Conservation (phyloP, 2,888 invertebrate genomes). For the Diaphora mendica region DNA sequence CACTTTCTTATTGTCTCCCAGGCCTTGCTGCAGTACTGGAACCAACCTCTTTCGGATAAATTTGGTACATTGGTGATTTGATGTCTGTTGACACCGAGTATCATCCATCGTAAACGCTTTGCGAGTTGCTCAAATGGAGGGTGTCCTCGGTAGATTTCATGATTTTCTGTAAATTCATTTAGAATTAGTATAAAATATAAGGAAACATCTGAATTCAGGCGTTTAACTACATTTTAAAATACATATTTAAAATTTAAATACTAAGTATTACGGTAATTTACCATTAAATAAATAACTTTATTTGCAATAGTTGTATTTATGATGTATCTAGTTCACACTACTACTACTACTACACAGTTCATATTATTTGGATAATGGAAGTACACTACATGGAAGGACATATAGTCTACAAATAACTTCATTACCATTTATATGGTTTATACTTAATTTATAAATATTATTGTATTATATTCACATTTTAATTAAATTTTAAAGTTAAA, state of each 20-base stretch:
- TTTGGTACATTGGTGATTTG: constrained; percentile 89
- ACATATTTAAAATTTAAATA: too few relatives aligned
- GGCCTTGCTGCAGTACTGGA: constrained; percentile 92
- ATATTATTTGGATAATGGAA: too few relatives aligned
- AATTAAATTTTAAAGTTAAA: too few relatives aligned
- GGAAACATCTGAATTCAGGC: not conserved
- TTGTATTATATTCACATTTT: too few relatives aligned
- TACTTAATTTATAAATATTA: too few relatives aligned
- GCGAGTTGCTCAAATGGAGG: constrained; percentile 89
- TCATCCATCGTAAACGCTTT: constrained; percentile 89
- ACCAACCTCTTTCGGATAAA: constrained; percentile 93
- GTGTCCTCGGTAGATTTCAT: constrained; percentile 86
- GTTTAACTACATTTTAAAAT: not conserved
- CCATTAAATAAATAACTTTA: not conserved
- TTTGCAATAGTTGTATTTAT: too few relatives aligned
- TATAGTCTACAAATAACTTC: too few relatives aligned
- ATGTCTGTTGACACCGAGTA: constrained; percentile 89
- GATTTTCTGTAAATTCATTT: constrained; percentile 70
- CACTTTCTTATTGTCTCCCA: constrained; percentile 95
- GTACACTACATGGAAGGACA: too few relatives aligned
- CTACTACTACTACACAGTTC: too few relatives aligned
- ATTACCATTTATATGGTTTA: too few relatives aligned
- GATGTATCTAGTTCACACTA: too few relatives aligned
- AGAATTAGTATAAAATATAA: not conserved
- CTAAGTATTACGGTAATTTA: not conserved